Conservation (phyloP, 2,888 invertebrate genomes). For the Oscheius myriophilus region DNA sequence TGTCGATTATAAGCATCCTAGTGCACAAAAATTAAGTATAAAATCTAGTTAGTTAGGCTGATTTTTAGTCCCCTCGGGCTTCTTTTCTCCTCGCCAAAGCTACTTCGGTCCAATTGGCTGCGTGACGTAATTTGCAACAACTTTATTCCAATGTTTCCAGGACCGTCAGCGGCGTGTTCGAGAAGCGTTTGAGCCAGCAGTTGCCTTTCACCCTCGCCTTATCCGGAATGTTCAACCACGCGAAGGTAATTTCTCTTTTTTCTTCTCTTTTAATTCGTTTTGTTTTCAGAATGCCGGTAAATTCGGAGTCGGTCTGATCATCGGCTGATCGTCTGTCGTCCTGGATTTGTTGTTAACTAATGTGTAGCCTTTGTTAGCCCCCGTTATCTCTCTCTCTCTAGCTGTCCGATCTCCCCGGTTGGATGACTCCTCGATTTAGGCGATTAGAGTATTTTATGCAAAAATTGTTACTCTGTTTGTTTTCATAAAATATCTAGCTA, state of each 20-base stretch:
- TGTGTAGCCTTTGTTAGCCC: slow-evolving; percentile 11
- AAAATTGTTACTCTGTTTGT: slow-evolving; percentile 23
- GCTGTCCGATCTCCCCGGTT: slow-evolving; percentile 25
- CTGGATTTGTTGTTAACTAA: slow-evolving; percentile 14
- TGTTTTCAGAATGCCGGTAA: slow-evolving; percentile 76
- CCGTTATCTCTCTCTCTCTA: slow-evolving; percentile 18
- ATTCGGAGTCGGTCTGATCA: slow-evolving; percentile 91
- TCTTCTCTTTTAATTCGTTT: background rate
- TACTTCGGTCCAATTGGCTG: no score
- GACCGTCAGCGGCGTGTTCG: slow-evolving; percentile 87
- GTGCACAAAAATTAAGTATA: no score
- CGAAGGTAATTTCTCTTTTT: slow-evolving; percentile 79
- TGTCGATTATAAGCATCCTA: no score
- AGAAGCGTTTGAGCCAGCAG: slow-evolving; percentile 87
- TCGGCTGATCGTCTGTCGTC: slow-evolving; percentile 76
- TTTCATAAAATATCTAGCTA: slow-evolving; percentile 18
- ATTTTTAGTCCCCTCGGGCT: no score
- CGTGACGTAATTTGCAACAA: background rate
- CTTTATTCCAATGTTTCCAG: slow-evolving; percentile 26
- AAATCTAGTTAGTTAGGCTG: no score
- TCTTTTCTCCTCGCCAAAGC: no score
- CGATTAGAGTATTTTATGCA: slow-evolving; percentile 16
- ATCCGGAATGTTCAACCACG: slow-evolving; percentile 90
- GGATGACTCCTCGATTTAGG: slow-evolving; percentile 16
- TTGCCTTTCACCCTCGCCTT: slow-evolving; percentile 92